phyloP scores from a whole-genome alignment of 2,113 vertebrate genomes.

The Cottus gobio region DNA sequence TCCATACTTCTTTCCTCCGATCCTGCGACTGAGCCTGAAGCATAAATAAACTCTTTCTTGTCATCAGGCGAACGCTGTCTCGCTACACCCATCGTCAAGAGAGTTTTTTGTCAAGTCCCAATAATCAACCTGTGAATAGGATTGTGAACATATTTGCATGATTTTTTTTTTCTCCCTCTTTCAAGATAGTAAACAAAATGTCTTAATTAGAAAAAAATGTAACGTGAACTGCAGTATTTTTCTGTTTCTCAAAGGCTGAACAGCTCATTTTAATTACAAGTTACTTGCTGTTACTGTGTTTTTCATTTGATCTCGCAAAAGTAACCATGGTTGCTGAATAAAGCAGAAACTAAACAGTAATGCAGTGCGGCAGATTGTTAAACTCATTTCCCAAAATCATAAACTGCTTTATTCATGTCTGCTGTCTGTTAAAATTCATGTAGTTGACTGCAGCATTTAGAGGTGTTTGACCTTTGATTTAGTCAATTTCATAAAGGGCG shows the following conservation, averaged over 20 bases:
- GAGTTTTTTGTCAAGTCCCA: conserved; percentile 32
- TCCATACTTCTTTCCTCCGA: conserved; percentile 57
- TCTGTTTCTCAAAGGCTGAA: conserved; percentile 39
- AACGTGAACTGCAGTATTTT: conserved; percentile 58
- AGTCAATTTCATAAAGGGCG: conserved; percentile 21
- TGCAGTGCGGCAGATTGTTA: conserved; percentile 34
- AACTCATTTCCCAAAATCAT: conserved; percentile 9
- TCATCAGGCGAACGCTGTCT: conserved; percentile 28
- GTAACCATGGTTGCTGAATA: conserved; percentile 72
- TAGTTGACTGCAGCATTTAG: conserved; percentile 5
- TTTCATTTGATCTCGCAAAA: conserved; percentile 64
- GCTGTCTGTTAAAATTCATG: not conserved
- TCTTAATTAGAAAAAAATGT: conserved; percentile 47
- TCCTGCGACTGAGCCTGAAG: conserved; percentile 61
- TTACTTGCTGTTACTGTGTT: conserved; percentile 69
- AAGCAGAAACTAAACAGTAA: conserved; percentile 63
- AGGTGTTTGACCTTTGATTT: conserved; percentile 42
- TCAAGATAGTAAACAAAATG: conserved; percentile 36
- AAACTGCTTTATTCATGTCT: conserved; percentile 1
- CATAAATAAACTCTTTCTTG: conserved; percentile 68
- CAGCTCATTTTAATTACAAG: conserved; percentile 60
- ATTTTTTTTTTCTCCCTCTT: conserved; percentile 33
- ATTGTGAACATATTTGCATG: conserved; percentile 76
- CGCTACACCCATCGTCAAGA: conserved; percentile 31
- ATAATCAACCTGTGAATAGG: conserved; percentile 68